phyloP scores from a whole-genome alignment of 1,140 invertebrate genomes.

The Acyrthosiphon pisum region DNA sequence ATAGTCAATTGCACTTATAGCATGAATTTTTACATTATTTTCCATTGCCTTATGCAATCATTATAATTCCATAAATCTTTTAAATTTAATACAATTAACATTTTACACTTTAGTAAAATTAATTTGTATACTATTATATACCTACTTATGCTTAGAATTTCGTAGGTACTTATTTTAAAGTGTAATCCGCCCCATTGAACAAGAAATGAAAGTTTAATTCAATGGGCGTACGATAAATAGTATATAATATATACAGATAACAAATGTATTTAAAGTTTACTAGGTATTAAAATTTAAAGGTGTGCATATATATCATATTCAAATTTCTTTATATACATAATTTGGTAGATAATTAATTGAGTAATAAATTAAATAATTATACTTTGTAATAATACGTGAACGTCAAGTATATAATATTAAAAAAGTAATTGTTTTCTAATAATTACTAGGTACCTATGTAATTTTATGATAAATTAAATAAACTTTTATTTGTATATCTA shows the following conservation, averaged over 20 bases:
- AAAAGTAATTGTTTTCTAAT: background rate
- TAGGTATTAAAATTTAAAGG: background rate
- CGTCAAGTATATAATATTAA: background rate
- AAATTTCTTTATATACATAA: background rate
- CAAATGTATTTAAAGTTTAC: background rate
- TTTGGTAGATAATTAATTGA: background rate
- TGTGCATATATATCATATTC: background rate
- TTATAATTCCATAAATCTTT: background rate
- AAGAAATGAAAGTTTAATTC: background rate
- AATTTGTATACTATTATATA: background rate
- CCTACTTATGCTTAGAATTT: background rate
- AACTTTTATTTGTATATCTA: background rate
- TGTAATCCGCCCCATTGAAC: background rate
- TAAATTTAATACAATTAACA: background rate
- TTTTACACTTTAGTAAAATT: background rate
- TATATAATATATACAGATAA: background rate
- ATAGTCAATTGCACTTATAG: background rate
- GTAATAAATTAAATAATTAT: conserved; percentile 14
- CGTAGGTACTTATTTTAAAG: background rate
- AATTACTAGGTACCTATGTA: background rate
- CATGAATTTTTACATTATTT: background rate
- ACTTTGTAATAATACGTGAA: background rate
- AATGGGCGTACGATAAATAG: background rate
- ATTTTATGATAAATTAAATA: background rate
- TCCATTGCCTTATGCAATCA: background rate